Percentiles rank a stretch among this genome's conserved stretches.
Conservation (phyloP, 2,888 invertebrate species). For the Rhorus exstirpatorius region DNA sequence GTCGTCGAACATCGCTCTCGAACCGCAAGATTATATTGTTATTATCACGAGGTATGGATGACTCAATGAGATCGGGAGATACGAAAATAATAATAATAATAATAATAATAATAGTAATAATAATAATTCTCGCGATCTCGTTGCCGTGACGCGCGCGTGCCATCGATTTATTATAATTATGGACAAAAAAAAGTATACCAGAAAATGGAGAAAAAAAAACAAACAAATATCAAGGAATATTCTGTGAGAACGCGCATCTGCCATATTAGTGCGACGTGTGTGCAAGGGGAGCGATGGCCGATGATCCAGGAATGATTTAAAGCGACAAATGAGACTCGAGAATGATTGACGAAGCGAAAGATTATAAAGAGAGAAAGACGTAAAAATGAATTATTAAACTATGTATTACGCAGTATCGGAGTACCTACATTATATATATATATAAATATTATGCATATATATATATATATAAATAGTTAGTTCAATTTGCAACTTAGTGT, state of each 20-base stretch:
- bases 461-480: conserved; percentile 84
- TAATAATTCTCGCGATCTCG: conserved; percentile 61
- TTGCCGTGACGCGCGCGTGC: conserved; percentile 69
- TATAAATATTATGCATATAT: conserved; percentile 79
- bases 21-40: conserved; percentile 12
- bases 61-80: conserved; percentile 28
- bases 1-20: conserved; percentile 23
- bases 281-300: conserved; percentile 30
- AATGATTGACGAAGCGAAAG: conserved; percentile 67
- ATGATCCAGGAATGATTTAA: conserved; percentile 36
- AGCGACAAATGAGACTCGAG: conserved; percentile 61
- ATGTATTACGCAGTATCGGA: conserved; percentile 80
- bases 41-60: conserved; percentile 27
- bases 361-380: conserved; percentile 69
- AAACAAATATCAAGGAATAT: conserved; percentile 38
- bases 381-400: conserved; percentile 80
- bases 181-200: conserved; percentile 34
- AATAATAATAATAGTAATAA: conserved; percentile 4
- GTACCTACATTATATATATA: conserved; percentile 79
- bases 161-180: conserved; percentile 68
- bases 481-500: conserved; percentile 85
- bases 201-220: conserved; percentile 12
- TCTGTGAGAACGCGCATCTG: conserved; percentile 68
- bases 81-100: conserved; percentile 11
- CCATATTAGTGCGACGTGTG: conserved; percentile 64